These are phyloP conservation scores for Tribolium madens DNA, from an alignment of 1,140 invertebrate species.

Conservation along the genomic window DNA sequence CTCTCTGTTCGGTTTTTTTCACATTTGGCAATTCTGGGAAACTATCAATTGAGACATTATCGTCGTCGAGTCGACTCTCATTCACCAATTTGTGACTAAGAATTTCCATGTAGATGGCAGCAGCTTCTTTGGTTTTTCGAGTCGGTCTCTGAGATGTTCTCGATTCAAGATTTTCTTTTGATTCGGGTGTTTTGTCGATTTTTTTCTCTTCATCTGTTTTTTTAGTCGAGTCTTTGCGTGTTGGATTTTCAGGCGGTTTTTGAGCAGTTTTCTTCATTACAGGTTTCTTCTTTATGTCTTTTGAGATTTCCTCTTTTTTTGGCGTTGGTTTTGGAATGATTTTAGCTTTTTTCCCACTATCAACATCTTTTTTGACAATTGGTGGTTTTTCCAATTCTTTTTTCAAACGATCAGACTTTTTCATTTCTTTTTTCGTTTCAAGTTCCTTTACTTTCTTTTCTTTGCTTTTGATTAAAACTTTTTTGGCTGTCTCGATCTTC, in stretches of 20 bases:
- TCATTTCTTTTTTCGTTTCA: neutral
- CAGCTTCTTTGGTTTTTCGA: slow-evolving; percentile 81
- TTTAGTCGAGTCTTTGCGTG: neutral
- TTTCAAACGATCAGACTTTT: neutral
- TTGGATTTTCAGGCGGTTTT: neutral
- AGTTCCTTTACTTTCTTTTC: slow-evolving; percentile 1
- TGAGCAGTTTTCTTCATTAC: slow-evolving; percentile 41
- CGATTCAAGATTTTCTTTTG: slow-evolving; percentile 25
- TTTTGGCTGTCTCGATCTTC: slow-evolving; percentile 1
- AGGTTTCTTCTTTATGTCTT: neutral
- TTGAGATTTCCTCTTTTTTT: neutral
- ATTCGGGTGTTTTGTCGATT: slow-evolving; percentile 18
- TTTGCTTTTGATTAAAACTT: slow-evolving; percentile 15
- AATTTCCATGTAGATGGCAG: slow-evolving; percentile 81
- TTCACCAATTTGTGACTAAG: slow-evolving; percentile 76
- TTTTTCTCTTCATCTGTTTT: neutral
- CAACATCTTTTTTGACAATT: neutral
- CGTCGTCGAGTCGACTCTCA: slow-evolving; percentile 71
- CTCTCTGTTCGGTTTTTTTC: slow-evolving; percentile 72
- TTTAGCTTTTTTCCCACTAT: slow-evolving; percentile 1
- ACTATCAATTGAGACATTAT: slow-evolving; percentile 74
- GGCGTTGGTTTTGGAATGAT: neutral
- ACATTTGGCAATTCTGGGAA: slow-evolving; percentile 77
- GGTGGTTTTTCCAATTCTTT: neutral
- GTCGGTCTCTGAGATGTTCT: slow-evolving; percentile 67